Evolutionary conservation across 1,140 invertebrate genomes (phyloP).

Genomic region (Eumaeus atala): DNA sequence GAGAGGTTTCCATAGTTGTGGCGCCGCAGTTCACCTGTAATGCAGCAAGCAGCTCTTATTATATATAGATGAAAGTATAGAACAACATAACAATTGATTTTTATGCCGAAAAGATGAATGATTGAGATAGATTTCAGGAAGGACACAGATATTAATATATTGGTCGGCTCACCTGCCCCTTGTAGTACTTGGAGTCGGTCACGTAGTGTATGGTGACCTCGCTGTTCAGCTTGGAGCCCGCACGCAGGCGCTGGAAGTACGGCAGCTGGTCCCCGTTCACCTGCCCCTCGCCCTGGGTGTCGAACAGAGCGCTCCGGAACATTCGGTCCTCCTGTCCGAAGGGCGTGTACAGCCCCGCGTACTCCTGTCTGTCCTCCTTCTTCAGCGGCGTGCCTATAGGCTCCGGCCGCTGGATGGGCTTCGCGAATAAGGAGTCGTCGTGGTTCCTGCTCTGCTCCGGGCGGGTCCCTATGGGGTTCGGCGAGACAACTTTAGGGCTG

Average conservation of each 20-base stretch:
- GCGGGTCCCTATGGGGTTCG: constrained; percentile 54
- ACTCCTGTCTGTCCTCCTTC: constrained; percentile 36
- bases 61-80: background rate
- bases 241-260: constrained; percentile 73
- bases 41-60: too few relatives aligned
- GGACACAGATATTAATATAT: too few relatives aligned
- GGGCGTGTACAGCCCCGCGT: constrained; percentile 52
- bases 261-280: constrained; percentile 56
- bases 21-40: too few relatives aligned
- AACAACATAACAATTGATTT: too few relatives aligned
- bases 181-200: constrained; percentile 74
- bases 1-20: too few relatives aligned
- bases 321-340: constrained; percentile 61
- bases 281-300: constrained; percentile 36
- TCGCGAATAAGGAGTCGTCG: constrained; percentile 47
- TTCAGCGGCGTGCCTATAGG: constrained; percentile 61
- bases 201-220: constrained; percentile 77
- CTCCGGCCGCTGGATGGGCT: constrained; percentile 52
- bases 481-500: constrained; percentile 46
- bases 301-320: constrained; percentile 60
- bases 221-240: constrained; percentile 74
- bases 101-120: too few relatives aligned
- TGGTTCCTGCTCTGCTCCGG: constrained; percentile 36
- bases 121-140: too few relatives aligned
- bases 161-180: constrained; percentile 50